Conservation (phyloP, 2,113 vertebrate genomes). For the Laticauda colubrina region DNA sequence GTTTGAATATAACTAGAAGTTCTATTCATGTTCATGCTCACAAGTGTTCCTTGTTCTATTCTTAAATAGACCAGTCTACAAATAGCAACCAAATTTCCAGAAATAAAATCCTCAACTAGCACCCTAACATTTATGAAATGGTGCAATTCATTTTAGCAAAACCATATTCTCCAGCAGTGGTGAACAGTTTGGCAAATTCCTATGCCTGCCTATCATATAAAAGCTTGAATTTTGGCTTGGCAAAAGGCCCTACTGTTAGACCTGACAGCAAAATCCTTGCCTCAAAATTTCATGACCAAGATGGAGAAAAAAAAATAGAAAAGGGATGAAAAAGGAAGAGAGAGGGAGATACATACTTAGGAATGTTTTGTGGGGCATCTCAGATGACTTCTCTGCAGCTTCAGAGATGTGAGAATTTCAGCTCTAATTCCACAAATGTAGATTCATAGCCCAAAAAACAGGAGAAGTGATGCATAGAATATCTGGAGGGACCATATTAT, state of each 20-base stretch:
- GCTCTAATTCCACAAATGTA: not conserved
- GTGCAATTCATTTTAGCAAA: not conserved
- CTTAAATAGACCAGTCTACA: not conserved
- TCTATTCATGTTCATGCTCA: not conserved
- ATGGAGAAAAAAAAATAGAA: not conserved
- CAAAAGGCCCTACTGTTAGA: not conserved
- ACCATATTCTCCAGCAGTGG: not conserved
- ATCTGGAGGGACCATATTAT: not conserved
- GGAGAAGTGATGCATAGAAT: not conserved
- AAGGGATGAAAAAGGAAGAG: not conserved
- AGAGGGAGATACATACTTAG: not conserved
- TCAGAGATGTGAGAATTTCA: not conserved
- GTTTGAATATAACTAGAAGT: not conserved
- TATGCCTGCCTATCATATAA: not conserved
- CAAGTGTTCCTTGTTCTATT: not conserved
- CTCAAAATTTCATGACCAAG: not conserved
- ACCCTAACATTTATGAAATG: not conserved
- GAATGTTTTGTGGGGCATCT: not conserved
- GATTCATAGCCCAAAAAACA: not conserved
- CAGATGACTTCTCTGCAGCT: not conserved
- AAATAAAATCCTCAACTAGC: not conserved
- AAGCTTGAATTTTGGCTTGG: not conserved
- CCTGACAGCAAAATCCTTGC: not conserved
- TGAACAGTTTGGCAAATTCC: not conserved
- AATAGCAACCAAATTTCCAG: not conserved